A percentile compares a stretch with the other conserved stretches of the same genome.
These are phyloP conservation scores for Euglossa dilemma DNA, from an alignment of 1,140 invertebrate species.

Conservation along the genomic window DNA sequence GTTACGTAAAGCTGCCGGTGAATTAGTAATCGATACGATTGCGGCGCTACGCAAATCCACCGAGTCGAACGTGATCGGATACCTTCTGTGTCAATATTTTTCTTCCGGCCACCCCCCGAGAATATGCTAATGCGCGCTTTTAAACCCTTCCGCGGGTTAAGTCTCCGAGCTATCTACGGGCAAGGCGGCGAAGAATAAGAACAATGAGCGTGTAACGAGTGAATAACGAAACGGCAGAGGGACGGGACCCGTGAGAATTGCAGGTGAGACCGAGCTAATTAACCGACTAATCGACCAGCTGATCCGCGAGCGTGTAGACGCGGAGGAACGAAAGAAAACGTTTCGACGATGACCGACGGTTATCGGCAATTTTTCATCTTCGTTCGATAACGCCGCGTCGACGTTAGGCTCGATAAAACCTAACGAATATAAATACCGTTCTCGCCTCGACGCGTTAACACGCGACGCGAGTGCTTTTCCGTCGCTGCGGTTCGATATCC, in stretches of 20 bases:
- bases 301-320: no score
- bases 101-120: not conserved
- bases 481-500: conserved; percentile 23
- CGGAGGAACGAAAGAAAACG: not conserved
- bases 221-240: not conserved
- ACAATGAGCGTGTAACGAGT: not conserved
- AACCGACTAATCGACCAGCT: not conserved
- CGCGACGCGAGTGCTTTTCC: not conserved
- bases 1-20: not conserved
- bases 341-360: not conserved
- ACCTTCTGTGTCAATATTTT: conserved; percentile 29
- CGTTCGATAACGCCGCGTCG: not conserved
- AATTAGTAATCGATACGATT: conserved; percentile 16
- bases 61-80: not conserved
- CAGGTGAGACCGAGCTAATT: not conserved
- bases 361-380: conserved; percentile 7
- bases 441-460: not conserved
- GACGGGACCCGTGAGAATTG: not conserved
- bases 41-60: not conserved
- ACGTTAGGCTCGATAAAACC: not conserved
- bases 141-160: conserved; percentile 2
- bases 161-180: not conserved
- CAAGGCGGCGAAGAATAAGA: not conserved
- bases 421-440: no score
- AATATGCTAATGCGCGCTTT: not conserved